Evolutionary conservation across 2,113 vertebrate genomes (phyloP), one percentile per base, ranked within the genome.

Genomic region (Sclerurus mexicanus): DNA sequence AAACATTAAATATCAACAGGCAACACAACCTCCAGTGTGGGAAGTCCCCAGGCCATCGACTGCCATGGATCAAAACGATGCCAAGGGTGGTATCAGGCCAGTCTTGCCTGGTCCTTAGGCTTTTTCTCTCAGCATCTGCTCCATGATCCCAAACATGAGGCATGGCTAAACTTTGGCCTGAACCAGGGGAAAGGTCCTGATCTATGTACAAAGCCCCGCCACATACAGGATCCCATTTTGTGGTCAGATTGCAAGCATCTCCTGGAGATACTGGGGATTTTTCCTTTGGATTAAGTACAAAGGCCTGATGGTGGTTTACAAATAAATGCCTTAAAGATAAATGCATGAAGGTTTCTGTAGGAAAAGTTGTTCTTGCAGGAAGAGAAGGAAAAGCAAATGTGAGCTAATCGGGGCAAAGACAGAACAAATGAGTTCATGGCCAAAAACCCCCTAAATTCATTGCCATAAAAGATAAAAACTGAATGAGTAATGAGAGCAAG

Each of bases 381-480:
- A 92, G 68, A 21, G 16, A 86, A 90, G 68, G 59, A 56, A 81
- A 89, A 96, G 72, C 50, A 93, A 92, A 93, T 42, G 79, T 75
- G 88, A 95, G 68, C n/a, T 93, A 90, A 94, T 68, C 49, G 40
- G 59, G 75, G 37, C 44, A 84, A 92, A 87, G 64, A n/a, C 75
- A 84, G 95, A 95, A 78, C 56, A 92, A 95, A 87, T 5, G 66
- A 73, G 66, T 82, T 96, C 73, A 78, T 33, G 53, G 88, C 64
- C 90, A 83, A 90, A 91, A 85, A 7, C 0, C 6, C 68, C 80
- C 87, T 86, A 59, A 93, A 90, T 81, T 90, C 79, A 81, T 87
- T 96, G 93, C 90, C 85, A 93, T 84, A 78, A 86, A 94, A 93
- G 95, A 97, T 93, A 91, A 93, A 96, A 96, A 78, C 20, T 78